Conservation (phyloP, 2,113 vertebrate species). For the Sorex araneus region DNA sequence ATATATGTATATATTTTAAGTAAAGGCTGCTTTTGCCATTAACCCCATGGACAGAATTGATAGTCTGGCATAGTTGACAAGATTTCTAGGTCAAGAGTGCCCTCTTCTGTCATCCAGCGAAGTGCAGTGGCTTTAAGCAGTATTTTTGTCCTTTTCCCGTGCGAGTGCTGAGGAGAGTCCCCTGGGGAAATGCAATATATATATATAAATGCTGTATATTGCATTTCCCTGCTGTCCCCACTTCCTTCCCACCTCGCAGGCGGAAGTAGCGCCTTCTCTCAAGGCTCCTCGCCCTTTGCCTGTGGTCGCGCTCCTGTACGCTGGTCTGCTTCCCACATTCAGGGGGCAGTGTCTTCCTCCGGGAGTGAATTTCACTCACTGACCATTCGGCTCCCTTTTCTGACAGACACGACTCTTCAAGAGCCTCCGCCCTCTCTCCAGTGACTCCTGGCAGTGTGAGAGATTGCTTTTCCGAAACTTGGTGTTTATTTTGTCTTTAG, state of each 20-base stretch:
- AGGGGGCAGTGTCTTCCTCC: neutral
- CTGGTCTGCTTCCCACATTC: neutral
- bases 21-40: neutral
- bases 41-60: neutral
- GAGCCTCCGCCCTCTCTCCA: neutral
- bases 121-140: constrained; percentile 18
- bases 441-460: neutral
- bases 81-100: constrained; percentile 53
- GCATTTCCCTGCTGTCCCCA: neutral
- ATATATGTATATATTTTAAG: too few species aligned
- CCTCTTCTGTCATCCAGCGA: constrained; percentile 63
- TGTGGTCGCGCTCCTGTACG: neutral
- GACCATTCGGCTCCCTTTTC: neutral
- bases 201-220: neutral
- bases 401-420: neutral
- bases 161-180: too few species aligned
- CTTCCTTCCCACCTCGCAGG: neutral
- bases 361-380: neutral
- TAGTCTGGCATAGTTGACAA: neutral
- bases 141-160: neutral
- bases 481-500: neutral
- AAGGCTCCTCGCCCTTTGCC: neutral
- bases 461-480: neutral
- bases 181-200: too few species aligned
- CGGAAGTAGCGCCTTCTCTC: neutral